These are phyloP conservation scores for Telenomus remus DNA, from an alignment of 1,140 invertebrate genomes.

Conservation along the genomic window DNA sequence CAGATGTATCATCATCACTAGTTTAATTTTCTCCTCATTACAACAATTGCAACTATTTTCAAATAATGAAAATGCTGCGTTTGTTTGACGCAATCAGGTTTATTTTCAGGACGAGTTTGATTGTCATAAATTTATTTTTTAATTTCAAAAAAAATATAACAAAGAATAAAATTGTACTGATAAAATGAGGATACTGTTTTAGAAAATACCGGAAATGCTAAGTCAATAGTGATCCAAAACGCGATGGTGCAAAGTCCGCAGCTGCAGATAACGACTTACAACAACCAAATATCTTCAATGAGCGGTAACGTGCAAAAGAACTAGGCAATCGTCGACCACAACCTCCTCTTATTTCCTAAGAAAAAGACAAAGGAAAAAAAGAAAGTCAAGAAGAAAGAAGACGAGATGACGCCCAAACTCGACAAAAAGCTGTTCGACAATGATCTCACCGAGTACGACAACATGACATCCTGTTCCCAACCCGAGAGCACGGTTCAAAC, in stretches of 20 bases:
- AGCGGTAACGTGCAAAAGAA: slow-evolving; percentile 58
- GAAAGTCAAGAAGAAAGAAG: slow-evolving; percentile 76
- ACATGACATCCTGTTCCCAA: slow-evolving; percentile 42
- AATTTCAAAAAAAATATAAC: too few relatives aligned
- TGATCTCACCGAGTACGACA: slow-evolving; percentile 66
- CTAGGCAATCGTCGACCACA: slow-evolving; percentile 68
- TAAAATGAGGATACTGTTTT: slow-evolving; percentile 7
- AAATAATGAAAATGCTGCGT: too few relatives aligned
- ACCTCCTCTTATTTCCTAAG: slow-evolving; percentile 71
- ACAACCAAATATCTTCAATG: slow-evolving; percentile 61
- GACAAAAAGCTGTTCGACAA: slow-evolving; percentile 75
- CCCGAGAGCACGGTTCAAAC: slow-evolving; percentile 30
- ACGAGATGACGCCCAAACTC: slow-evolving; percentile 74
- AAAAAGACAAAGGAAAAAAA: slow-evolving; percentile 75
- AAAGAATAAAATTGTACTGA: slow-evolving; percentile 6
- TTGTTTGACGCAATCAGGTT: too few relatives aligned
- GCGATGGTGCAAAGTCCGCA: slow-evolving; percentile 73
- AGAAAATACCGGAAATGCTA: slow-evolving; percentile 68
- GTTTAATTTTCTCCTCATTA: too few relatives aligned
- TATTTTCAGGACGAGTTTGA: too few relatives aligned
- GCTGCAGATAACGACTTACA: slow-evolving; percentile 66
- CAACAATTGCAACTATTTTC: too few relatives aligned
- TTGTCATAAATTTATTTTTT: too few relatives aligned
- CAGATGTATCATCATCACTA: too few relatives aligned
- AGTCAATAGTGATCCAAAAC: slow-evolving; percentile 73